These are phyloP conservation scores for Strix aluco DNA, from an alignment of 2,113 vertebrate genomes.

Conservation along the genomic window DNA sequence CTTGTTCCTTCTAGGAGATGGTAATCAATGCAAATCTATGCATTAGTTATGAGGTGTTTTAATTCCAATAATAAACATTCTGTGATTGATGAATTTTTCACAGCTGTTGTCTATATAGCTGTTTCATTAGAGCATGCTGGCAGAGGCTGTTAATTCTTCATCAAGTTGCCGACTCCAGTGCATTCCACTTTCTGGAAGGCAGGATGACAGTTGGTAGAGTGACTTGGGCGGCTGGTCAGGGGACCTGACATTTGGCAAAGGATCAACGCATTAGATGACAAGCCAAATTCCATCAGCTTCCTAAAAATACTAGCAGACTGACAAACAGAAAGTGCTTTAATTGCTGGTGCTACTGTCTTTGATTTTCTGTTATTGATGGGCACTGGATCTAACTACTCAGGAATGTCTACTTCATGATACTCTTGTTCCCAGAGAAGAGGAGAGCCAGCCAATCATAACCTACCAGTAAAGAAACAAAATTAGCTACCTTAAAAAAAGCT, in stretches of 20 bases:
- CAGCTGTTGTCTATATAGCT: constrained; percentile 62
- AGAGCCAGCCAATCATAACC: neutral
- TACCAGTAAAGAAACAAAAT: neutral
- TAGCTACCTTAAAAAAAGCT: neutral
- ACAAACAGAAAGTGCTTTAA: constrained; percentile 3
- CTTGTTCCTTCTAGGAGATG: constrained; percentile 9
- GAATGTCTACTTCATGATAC: neutral
- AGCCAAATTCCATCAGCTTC: constrained; percentile 53
- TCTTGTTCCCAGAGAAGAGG: neutral
- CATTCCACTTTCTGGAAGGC: neutral
- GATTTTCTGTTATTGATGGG: neutral
- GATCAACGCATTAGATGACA: neutral
- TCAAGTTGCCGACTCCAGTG: neutral
- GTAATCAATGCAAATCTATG: constrained; percentile 66
- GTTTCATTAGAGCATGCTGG: constrained; percentile 61
- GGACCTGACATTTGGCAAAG: constrained; percentile 17
- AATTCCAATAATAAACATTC: constrained; percentile 67
- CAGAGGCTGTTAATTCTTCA: constrained; percentile 39
- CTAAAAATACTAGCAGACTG: constrained; percentile 45
- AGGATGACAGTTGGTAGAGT: constrained; percentile 31
- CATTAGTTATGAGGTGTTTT: constrained; percentile 55
- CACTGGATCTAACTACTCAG: neutral
- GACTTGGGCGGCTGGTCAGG: neutral
- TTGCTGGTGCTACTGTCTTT: neutral
- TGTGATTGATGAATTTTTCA: constrained; percentile 68